Conservation (phyloP, 2,888 invertebrate species). For the Cinara cedri region DNA sequence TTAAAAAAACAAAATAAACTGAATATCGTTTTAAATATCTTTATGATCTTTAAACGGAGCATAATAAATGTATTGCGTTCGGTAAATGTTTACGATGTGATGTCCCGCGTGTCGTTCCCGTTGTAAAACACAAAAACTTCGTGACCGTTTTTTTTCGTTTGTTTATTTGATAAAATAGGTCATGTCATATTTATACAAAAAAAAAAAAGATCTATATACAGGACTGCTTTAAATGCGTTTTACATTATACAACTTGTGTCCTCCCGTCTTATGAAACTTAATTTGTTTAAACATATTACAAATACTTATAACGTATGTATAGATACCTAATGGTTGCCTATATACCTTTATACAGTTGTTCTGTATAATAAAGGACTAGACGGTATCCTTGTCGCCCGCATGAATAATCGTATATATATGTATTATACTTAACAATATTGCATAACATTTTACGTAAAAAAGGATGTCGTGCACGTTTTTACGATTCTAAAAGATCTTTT, state of each 20-base stretch:
- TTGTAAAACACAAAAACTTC: neutral
- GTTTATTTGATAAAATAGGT: neutral
- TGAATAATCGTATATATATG: neutral
- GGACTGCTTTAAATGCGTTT: neutral
- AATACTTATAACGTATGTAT: neutral
- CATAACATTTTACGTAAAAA: slow-evolving; percentile 15
- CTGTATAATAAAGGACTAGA: neutral
- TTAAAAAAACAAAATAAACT: too few species aligned
- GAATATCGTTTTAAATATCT: too few species aligned
- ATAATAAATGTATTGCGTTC: too few species aligned
- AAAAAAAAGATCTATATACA: neutral
- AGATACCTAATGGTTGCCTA: neutral
- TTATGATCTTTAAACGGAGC: too few species aligned
- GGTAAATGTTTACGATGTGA: too few species aligned
- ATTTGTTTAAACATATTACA: neutral
- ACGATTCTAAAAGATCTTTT: slow-evolving; percentile 30
- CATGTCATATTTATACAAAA: neutral
- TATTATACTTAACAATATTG: slow-evolving; percentile 14
- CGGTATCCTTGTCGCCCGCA: neutral
- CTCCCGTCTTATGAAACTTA: neutral
- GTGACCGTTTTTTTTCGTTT: neutral
- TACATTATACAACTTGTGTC: neutral
- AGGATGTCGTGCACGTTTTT: slow-evolving; percentile 17
- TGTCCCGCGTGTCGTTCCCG: too few species aligned
- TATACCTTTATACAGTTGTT: slow-evolving; percentile 12